Conservation (phyloP, 2,888 invertebrate species). For the Troides aeacus region DNA sequence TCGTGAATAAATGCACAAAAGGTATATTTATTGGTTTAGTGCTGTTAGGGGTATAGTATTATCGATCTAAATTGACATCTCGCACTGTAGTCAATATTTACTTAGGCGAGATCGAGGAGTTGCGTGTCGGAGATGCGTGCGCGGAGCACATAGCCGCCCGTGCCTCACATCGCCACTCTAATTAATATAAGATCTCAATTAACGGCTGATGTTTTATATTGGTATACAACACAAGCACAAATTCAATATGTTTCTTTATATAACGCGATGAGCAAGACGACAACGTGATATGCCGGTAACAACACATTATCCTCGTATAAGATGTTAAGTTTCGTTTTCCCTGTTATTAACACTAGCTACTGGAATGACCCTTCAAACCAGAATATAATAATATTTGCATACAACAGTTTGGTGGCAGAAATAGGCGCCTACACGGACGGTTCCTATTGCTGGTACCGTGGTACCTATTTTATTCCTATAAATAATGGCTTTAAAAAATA, state of each 20-base stretch:
- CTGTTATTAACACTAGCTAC: too few relatives aligned
- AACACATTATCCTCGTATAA: too few relatives aligned
- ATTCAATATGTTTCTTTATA: conserved; percentile 18
- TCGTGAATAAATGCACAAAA: neutral
- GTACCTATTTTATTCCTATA: too few relatives aligned
- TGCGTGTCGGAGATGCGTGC: conserved; percentile 75
- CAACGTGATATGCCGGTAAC: too few relatives aligned
- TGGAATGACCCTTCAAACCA: too few relatives aligned
- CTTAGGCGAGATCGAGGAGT: conserved; percentile 39
- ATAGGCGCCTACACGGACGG: too few relatives aligned
- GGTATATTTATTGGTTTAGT: conserved; percentile 24
- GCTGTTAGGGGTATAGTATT: conserved; percentile 23
- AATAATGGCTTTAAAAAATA: too few relatives aligned
- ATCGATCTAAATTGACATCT: conserved; percentile 33
- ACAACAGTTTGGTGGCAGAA: too few relatives aligned
- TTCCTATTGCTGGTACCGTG: too few relatives aligned
- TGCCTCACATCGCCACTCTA: conserved; percentile 73
- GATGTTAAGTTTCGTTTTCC: too few relatives aligned
- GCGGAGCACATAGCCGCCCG: conserved; percentile 70
- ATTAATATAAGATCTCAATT: conserved; percentile 82
- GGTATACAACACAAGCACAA: conserved; percentile 21
- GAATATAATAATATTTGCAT: too few relatives aligned
- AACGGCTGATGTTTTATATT: conserved; percentile 48
- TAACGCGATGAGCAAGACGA: too few relatives aligned
- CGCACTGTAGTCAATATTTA: conserved; percentile 41